Conservation (phyloP, 2,113 vertebrate species). For the Uropsilus gracilis region DNA sequence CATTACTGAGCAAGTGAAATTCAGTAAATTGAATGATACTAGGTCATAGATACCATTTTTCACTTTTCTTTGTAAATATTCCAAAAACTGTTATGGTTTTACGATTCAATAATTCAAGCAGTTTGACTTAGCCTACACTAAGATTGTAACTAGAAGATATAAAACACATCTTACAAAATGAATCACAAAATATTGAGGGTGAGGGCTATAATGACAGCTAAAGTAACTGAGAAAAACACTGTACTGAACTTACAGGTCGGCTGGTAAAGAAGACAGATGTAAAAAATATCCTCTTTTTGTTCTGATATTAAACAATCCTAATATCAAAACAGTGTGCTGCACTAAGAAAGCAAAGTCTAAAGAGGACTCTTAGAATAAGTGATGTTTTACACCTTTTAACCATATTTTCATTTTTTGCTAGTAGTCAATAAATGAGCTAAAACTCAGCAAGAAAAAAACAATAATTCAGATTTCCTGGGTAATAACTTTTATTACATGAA, state of each 20-base stretch:
- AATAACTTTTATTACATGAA: not conserved
- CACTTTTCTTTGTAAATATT: not conserved
- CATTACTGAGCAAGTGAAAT: not conserved
- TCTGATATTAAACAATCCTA: not conserved
- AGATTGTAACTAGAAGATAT: not conserved
- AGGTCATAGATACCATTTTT: not conserved
- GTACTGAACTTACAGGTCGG: not conserved
- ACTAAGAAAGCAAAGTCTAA: not conserved
- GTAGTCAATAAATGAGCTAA: not conserved
- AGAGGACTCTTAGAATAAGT: not conserved
- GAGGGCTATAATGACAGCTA: not conserved
- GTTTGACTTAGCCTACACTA: not conserved
- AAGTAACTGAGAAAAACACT: not conserved
- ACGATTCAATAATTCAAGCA: not conserved
- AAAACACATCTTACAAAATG: not conserved
- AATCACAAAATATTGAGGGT: not conserved
- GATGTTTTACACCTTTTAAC: not conserved
- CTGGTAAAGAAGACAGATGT: not conserved
- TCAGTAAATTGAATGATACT: not conserved
- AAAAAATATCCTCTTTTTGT: not conserved
- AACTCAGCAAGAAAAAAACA: not conserved
- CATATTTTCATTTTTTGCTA: not conserved
- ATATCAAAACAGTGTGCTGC: not conserved
- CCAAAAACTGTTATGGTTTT: not conserved
- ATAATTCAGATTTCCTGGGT: slow-evolving; percentile 22